These are phyloP conservation scores for Microchrysa polita DNA, from an alignment of 2,888 invertebrate species.

Conservation along the genomic window DNA sequence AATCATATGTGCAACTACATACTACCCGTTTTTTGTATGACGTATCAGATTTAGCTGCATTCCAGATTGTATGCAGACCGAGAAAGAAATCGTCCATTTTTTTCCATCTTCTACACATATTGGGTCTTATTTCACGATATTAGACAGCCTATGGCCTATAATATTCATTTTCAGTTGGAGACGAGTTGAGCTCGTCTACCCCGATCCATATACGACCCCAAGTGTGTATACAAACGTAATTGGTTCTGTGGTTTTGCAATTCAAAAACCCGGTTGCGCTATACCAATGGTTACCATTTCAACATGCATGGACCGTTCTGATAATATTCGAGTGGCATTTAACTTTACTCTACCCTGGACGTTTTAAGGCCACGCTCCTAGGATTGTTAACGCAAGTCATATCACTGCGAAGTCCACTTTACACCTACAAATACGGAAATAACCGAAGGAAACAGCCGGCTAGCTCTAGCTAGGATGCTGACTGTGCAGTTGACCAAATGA, in stretches of 20 bases:
- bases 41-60: slow-evolving; percentile 6
- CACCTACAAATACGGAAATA: slow-evolving; percentile 19
- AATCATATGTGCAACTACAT: slow-evolving; percentile 42
- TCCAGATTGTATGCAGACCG: not conserved
- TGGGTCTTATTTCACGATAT: not conserved
- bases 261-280: slow-evolving; percentile 42
- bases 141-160: slow-evolving; percentile 3
- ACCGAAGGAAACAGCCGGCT: not conserved
- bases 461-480: not conserved
- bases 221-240: slow-evolving; percentile 45
- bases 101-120: not conserved
- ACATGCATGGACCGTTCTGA: not conserved
- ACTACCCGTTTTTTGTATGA: not conserved
- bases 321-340: not conserved
- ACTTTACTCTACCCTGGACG: not conserved
- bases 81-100: slow-evolving; percentile 18
- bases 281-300: slow-evolving; percentile 10
- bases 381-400: not conserved
- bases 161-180: not conserved
- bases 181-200: not conserved
- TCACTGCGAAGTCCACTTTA: not conserved
- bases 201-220: not conserved
- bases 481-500: not conserved
- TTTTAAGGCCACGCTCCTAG: not conserved
- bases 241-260: slow-evolving; percentile 50